Evolutionary conservation across 92 coral and sea anemone genomes (phyloP).

Genomic region (Siderastrea radians): DNA sequence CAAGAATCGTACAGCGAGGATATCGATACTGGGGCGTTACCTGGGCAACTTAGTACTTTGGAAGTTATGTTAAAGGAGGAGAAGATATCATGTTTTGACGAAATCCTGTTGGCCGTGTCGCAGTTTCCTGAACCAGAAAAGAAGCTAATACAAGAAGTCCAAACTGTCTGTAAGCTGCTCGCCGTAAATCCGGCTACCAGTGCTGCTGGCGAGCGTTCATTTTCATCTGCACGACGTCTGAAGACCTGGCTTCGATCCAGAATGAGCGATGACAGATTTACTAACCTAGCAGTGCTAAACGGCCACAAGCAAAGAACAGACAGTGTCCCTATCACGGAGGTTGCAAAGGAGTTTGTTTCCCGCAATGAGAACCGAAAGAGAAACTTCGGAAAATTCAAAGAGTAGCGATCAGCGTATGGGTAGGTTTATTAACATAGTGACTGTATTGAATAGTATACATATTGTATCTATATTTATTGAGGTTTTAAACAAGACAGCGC

Average conservation of each 20-base stretch:
- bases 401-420: too few species aligned
- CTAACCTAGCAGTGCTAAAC: conserved; percentile 58
- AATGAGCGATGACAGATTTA: conserved; percentile 55
- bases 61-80: too few species aligned
- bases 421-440: too few species aligned
- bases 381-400: conserved; percentile 1
- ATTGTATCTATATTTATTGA: too few species aligned
- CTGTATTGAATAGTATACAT: too few species aligned
- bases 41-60: conserved; percentile 15
- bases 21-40: conserved; percentile 33
- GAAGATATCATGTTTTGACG: conserved; percentile 59
- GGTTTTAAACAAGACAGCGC: too few species aligned
- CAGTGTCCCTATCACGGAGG: background rate
- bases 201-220: conserved; percentile 54
- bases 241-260: conserved; percentile 63
- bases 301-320: conserved; percentile 16
- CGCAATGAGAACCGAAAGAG: conserved; percentile 7
- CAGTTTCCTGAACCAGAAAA: conserved; percentile 53
- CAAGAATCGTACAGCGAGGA: conserved; percentile 66
- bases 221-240: conserved; percentile 57
- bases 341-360: background rate
- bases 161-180: conserved; percentile 48
- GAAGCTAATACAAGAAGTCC: conserved; percentile 44
- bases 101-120: conserved; percentile 49
- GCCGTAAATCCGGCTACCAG: conserved; percentile 64